phyloP scores from a whole-genome alignment of 2,113 vertebrate species.

The Petromus typicus region DNA sequence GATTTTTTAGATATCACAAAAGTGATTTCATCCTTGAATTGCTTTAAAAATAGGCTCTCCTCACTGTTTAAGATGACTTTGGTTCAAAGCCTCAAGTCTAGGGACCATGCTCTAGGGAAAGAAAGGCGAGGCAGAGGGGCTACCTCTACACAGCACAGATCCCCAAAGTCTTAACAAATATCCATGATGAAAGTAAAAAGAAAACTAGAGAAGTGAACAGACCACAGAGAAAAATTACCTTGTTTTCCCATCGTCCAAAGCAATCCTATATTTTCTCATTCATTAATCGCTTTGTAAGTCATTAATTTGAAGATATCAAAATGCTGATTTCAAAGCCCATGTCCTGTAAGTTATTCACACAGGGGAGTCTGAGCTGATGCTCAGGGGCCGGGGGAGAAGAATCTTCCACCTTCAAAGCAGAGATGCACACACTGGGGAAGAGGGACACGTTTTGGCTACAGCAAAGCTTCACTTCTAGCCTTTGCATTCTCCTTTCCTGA shows the following conservation, averaged over 20 bases:
- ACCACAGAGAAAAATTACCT: not conserved
- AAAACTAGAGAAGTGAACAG: not conserved
- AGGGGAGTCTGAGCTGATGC: too few species aligned
- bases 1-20: not conserved
- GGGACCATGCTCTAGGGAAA: not conserved
- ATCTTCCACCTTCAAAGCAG: not conserved
- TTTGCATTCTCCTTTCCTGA: not conserved
- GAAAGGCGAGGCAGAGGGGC: not conserved
- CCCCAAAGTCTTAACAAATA: not conserved
- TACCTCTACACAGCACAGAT: too few species aligned
- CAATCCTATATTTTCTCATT: not conserved
- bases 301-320: not conserved
- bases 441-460: not conserved
- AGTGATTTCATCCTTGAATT: not conserved
- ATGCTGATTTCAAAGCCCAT: not conserved
- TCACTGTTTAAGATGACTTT: not conserved
- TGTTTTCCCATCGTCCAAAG: not conserved
- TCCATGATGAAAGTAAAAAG: not conserved
- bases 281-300: not conserved
- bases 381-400: too few species aligned
- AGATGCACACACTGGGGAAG: not conserved
- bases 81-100: not conserved
- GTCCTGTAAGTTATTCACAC: not conserved
- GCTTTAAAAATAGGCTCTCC: not conserved
- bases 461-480: not conserved